A percentile compares a stretch with the other conserved stretches of the same genome.
phyloP scores from a whole-genome alignment of 2,888 invertebrate genomes.

The Amiota mariae region DNA sequence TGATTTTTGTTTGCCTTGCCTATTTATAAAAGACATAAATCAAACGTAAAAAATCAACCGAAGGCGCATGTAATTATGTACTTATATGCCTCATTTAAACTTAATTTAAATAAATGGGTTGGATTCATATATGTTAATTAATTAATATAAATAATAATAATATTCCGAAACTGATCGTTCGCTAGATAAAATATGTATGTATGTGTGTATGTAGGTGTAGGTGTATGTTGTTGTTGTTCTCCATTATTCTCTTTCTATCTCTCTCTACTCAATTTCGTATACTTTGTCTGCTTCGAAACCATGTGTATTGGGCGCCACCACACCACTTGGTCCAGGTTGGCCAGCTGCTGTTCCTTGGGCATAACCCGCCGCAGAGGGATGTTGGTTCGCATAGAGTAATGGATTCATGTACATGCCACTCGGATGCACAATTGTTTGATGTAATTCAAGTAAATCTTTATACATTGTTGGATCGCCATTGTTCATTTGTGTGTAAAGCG shows the following conservation, averaged over 20 bases:
- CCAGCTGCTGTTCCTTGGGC: constrained; percentile 49
- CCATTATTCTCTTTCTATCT: neutral
- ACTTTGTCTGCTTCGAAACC: constrained; percentile 68
- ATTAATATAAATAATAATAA: neutral
- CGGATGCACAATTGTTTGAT: constrained; percentile 68
- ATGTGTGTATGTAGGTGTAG: too few relatives aligned
- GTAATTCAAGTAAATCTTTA: constrained; percentile 68
- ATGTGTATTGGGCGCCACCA: constrained; percentile 35
- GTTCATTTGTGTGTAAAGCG: constrained; percentile 77
- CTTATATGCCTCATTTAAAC: neutral
- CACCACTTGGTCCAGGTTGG: constrained; percentile 31
- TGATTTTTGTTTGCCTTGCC: too few relatives aligned
- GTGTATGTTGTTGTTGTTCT: too few relatives aligned
- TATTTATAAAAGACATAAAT: too few relatives aligned
- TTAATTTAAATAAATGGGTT: neutral
- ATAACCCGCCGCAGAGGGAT: constrained; percentile 67
- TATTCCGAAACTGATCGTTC: neutral
- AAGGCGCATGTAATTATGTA: neutral
- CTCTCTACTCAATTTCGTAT: constrained; percentile 68
- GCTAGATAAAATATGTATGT: neutral
- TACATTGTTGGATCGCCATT: constrained; percentile 72
- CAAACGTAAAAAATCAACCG: too few relatives aligned
- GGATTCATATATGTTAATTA: too few relatives aligned
- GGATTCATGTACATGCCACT: constrained; percentile 73
- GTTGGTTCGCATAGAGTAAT: constrained; percentile 69